Evolutionary conservation across 2,797 vertebrate genomes (phyloP), one percentile per base, ranked within the genome.

Genomic region (Lepilemur ruficaudatus): DNA sequence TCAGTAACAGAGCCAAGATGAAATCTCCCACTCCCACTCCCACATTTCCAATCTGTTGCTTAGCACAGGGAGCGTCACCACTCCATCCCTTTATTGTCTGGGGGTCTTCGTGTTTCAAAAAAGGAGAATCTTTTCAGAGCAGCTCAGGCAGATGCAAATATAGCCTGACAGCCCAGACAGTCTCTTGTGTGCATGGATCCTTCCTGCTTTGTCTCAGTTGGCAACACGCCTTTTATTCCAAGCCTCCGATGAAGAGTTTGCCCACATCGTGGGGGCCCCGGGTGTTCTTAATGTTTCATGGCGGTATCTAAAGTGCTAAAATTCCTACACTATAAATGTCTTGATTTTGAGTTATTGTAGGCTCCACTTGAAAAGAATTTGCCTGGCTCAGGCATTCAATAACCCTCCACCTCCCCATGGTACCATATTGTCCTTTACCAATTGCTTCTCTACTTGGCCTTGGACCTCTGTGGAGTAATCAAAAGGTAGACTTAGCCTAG

Each of bases 81-180:
- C 97, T 96, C 94, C 50, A 83, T 67, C 63, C 73, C 28, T 65
- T 81, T 95, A 92, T 97, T 97, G 96, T 96, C 70, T 94, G 67
- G 6, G 75, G 30, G 63, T 94, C 92, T 92, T 38, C 72, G 87
- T 86, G 88, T 95, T 86, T 93, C 95, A 46, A 57, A 52, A 92
- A 90, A 93, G 91, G 91, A 94, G 23, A 70, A 78, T 80, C 97
- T 97, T 97, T 98, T 94, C 94, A 97, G 91, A 96, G 82, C 85
- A 95, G 90, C 85, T 97, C 96, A 97, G 95, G 96, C 97, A 97
- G 93, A 97, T 82, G 88, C 95, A 96, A 96, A 97, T 83, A 75
- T 72, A 97, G 85, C 52, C 95, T 96, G 97, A 97, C 97, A 97
- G 85, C 75, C 88, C 70, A 93, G 93, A n/a, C 55, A 69, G 70